Percentiles rank a stretch among this genome's conserved stretches.
Conservation (phyloP, 1,140 invertebrate species). For the Drosophila ogumai region DNA sequence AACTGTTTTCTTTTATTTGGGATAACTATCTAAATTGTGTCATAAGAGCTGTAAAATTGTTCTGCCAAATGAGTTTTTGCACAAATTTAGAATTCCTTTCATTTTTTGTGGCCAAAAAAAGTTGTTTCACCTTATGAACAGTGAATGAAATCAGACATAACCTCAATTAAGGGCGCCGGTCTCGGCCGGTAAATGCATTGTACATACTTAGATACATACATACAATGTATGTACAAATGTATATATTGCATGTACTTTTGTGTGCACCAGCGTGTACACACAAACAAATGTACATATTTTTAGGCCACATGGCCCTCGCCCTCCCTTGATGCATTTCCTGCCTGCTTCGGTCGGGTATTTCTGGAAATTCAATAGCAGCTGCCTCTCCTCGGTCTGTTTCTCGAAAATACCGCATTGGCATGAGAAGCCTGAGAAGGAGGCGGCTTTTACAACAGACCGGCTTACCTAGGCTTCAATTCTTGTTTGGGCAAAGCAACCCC, state of each 20-base stretch:
- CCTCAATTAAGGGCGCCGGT: constrained; percentile 31
- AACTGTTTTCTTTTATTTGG: constrained; percentile 15
- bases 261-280: not conserved
- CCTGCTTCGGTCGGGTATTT: constrained; percentile 25
- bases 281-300: constrained; percentile 1
- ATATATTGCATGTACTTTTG: not conserved
- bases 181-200: constrained; percentile 1
- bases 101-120: not conserved
- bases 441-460: constrained; percentile 35
- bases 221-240: not conserved
- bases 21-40: not conserved
- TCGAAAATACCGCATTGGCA: constrained; percentile 46
- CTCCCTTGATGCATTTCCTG: constrained; percentile 59
- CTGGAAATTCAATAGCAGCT: constrained; percentile 59
- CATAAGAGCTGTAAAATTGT: not conserved
- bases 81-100: constrained; percentile 2
- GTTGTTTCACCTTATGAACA: not conserved
- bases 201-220: not conserved
- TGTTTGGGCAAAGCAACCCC: constrained; percentile 53
- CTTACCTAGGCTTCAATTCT: constrained; percentile 64
- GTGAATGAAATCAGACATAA: constrained; percentile 21
- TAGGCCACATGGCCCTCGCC: constrained; percentile 25
- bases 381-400: constrained; percentile 42
- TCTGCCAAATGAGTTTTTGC: not conserved
- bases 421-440: not conserved